These are phyloP conservation scores for Lasioglossum morio DNA, from an alignment of 2,888 invertebrate genomes.

Conservation along the genomic window DNA sequence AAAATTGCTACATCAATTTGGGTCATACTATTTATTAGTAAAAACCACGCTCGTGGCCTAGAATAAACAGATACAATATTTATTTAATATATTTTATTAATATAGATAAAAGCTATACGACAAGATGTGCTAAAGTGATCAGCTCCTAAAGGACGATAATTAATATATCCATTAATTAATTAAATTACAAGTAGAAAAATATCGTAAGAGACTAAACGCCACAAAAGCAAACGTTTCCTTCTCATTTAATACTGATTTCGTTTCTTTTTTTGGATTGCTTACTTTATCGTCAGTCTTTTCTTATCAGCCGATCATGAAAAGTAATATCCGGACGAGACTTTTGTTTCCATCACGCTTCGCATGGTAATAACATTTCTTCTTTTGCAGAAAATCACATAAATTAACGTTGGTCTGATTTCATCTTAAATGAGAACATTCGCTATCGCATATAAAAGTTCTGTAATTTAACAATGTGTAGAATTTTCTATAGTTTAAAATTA, in stretches of 20 bases:
- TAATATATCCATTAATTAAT: slow-evolving; percentile 57
- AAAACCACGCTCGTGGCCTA: neutral
- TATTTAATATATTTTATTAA: slow-evolving; percentile 73
- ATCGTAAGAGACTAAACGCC: slow-evolving; percentile 43
- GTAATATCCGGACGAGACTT: slow-evolving; percentile 23
- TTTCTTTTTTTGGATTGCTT: slow-evolving; percentile 31
- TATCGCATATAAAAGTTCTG: slow-evolving; percentile 38
- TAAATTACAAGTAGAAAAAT: slow-evolving; percentile 55
- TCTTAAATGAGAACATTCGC: slow-evolving; percentile 50
- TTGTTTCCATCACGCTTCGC: slow-evolving; percentile 10
- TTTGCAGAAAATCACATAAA: slow-evolving; percentile 16
- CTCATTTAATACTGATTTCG: slow-evolving; percentile 53
- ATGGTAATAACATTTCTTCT: slow-evolving; percentile 25
- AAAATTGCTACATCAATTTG: neutral
- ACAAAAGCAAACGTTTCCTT: slow-evolving; percentile 43
- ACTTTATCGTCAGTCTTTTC: slow-evolving; percentile 47
- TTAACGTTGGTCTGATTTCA: slow-evolving; percentile 24
- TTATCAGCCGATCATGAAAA: slow-evolving; percentile 45
- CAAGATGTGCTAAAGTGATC: slow-evolving; percentile 81
- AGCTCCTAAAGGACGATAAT: slow-evolving; percentile 76
- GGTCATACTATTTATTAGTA: slow-evolving; percentile 1
- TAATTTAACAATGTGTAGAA: slow-evolving; percentile 44
- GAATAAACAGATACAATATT: slow-evolving; percentile 38
- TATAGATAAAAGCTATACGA: slow-evolving; percentile 82
- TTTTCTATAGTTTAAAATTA: slow-evolving; percentile 34